Base-by-base conservation (phyloP, 1,140 invertebrate genomes). In the Adoxophyes honmai region DNA sequence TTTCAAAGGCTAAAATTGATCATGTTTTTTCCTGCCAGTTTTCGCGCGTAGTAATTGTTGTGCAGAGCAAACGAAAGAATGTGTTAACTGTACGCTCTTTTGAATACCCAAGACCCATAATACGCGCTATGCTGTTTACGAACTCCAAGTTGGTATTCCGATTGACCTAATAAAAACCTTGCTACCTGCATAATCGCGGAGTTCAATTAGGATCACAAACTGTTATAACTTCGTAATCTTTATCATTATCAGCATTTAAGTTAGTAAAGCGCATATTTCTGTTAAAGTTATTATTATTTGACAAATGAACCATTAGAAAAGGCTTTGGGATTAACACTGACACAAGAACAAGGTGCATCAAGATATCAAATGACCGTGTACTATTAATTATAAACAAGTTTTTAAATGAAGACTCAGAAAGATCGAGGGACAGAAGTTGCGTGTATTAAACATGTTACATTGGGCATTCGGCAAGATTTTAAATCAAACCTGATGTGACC, bases 291-390 rank as follows among this genome's bases (percentile, higher is more conserved):
- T 48, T 33, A 18, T 33, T 48, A 48, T 21, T n/a, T 6, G 2
- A 28, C n/a, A 28, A 14, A 11, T 3, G 2, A 36, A n/a, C 21
- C 16, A 28, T 48, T 54, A 59, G 60, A 62, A 64, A 72, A 59
- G 64, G 66, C 72, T 72, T 72, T 71, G 60, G 60, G 57, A 69
- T 54, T 33, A 62, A 66, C 63, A 68, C 66, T 68, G 60, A 60
- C 57, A 64, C 37, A 36, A 55, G 37, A 67, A 59, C 34, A 64
- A 59, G 38, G 68, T 71, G 68, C 68, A 61, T 55, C 42, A 58
- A 53, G 52, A 57, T 52, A 52, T 52, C 8, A 34, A 37, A 13
- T 16, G 51, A 34, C 11, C 11, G 34, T 52, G 42, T 48, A n/a
- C n/a, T n/a, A 18, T 48, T 48, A 48, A 48, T 48, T 21, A 21